Percentiles rank a stretch among this genome's conserved stretches.
phyloP scores from a whole-genome alignment of 2,888 invertebrate species.

The Drosophila vallismaia region DNA sequence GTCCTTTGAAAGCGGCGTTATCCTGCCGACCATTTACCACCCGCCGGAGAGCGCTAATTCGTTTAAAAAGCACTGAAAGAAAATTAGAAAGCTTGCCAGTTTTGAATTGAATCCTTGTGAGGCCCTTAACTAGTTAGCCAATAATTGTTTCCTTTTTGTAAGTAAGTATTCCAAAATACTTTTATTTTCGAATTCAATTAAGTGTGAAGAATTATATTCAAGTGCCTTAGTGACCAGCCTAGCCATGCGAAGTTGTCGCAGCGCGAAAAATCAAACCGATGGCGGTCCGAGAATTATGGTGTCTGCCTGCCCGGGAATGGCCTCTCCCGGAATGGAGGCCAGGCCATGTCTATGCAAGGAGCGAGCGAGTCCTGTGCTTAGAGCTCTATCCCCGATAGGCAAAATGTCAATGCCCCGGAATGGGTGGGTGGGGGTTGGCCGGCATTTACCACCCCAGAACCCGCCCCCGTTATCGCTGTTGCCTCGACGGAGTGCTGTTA shows the following conservation, averaged over 20 bases:
- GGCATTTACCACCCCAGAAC: constrained; percentile 48
- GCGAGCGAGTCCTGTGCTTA: constrained; percentile 12
- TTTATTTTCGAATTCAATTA: neutral
- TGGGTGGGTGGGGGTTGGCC: constrained; percentile 29
- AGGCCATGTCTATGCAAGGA: constrained; percentile 2
- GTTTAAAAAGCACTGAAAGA: constrained; percentile 18
- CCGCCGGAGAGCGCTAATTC: constrained; percentile 47
- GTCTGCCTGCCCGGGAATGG: constrained; percentile 22
- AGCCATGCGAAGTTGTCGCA: constrained; percentile 50
- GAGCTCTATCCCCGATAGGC: constrained; percentile 48
- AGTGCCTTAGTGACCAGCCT: constrained; percentile 29
- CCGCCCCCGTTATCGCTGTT: constrained; percentile 48
- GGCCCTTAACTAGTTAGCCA: neutral
- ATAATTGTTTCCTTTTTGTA: neutral
- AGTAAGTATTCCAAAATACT: neutral
- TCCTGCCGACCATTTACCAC: constrained; percentile 37
- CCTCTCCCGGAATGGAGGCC: neutral
- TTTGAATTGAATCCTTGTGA: neutral
- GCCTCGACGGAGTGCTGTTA: constrained; percentile 43
- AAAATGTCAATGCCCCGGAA: constrained; percentile 71
- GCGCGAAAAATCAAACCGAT: constrained; percentile 69
- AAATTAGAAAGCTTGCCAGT: constrained; percentile 3
- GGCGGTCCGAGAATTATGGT: constrained; percentile 56
- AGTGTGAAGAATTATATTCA: neutral
- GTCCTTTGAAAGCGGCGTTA: constrained; percentile 36